phyloP scores from a whole-genome alignment of 2,888 invertebrate genomes.

The Tuta absoluta region DNA sequence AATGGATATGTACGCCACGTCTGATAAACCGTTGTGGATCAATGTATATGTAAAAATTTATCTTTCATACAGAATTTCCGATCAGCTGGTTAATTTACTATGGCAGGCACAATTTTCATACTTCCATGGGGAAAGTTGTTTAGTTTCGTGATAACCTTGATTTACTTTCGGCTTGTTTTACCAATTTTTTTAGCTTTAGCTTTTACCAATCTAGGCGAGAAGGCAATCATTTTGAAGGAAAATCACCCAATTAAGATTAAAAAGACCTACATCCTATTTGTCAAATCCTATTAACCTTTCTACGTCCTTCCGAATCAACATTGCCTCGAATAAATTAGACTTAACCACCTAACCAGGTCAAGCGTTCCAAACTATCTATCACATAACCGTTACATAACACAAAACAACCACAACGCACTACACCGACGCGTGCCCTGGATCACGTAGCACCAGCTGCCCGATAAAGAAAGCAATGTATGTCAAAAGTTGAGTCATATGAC shows the following conservation, averaged over 20 bases:
- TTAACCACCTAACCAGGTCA: not conserved
- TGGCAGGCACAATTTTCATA: no score
- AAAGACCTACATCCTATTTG: not conserved
- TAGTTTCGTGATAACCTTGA: no score
- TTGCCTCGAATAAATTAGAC: not conserved
- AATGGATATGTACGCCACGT: no score
- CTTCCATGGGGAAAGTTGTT: no score
- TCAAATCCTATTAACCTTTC: constrained; percentile 3
- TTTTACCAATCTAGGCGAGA: no score
- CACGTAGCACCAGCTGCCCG: not conserved
- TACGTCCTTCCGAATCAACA: constrained; percentile 1
- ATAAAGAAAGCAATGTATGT: not conserved
- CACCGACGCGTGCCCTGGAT: not conserved
- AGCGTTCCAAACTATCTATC: not conserved
- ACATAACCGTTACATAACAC: constrained; percentile 1
- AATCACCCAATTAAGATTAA: not conserved
- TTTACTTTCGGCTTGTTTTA: no score
- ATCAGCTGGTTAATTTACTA: no score
- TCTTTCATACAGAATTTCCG: no score
- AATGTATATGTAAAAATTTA: no score
- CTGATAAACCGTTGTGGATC: no score
- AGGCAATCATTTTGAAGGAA: no score
- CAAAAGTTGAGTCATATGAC: not conserved
- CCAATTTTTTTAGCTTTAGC: no score
- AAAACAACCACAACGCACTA: not conserved